A percentile compares a stretch with the other conserved stretches of the same genome.
phyloP scores from a whole-genome alignment of 2,888 invertebrate species.

The Biston stratarius region DNA sequence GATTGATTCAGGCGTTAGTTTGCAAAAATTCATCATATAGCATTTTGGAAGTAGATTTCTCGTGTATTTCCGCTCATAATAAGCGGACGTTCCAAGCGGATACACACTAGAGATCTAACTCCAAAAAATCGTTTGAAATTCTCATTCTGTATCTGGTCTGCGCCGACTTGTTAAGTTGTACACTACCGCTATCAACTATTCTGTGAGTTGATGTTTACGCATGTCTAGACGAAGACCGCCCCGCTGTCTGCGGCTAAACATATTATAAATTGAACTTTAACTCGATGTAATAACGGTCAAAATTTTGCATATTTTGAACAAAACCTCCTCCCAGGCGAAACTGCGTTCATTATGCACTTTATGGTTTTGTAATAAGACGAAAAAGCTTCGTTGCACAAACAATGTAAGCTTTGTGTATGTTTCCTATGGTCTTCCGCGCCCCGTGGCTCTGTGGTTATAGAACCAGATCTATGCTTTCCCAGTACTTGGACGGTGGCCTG shows the following conservation, averaged over 20 bases:
- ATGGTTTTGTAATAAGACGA: conserved; percentile 19
- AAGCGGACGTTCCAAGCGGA: no score
- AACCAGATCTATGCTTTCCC: conserved; percentile 25
- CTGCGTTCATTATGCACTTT: conserved; percentile 23
- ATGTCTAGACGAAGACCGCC: conserved; percentile 62
- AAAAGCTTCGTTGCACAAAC: conserved; percentile 14
- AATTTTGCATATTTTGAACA: conserved; percentile 3
- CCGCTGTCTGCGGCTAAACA: conserved; percentile 31
- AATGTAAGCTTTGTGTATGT: conserved; percentile 38
- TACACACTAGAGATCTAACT: not conserved
- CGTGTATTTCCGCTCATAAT: no score
- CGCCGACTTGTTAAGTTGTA: conserved; percentile 36
- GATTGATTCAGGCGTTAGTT: no score
- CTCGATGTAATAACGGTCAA: conserved; percentile 20
- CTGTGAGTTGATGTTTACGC: conserved; percentile 57
- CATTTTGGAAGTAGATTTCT: no score
- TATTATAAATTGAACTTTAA: conserved; percentile 30
- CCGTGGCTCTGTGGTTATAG: conserved; percentile 26
- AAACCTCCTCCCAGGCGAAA: not conserved
- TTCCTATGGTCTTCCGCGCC: conserved; percentile 35
- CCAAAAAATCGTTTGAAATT: not conserved
- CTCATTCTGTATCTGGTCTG: not conserved
- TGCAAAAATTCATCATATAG: no score
- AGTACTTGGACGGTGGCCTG: conserved; percentile 1
- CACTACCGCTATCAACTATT: conserved; percentile 38